Evolutionary conservation across 2,797 vertebrate genomes (phyloP).

Genomic region (Crypturellus tataupa): DNA sequence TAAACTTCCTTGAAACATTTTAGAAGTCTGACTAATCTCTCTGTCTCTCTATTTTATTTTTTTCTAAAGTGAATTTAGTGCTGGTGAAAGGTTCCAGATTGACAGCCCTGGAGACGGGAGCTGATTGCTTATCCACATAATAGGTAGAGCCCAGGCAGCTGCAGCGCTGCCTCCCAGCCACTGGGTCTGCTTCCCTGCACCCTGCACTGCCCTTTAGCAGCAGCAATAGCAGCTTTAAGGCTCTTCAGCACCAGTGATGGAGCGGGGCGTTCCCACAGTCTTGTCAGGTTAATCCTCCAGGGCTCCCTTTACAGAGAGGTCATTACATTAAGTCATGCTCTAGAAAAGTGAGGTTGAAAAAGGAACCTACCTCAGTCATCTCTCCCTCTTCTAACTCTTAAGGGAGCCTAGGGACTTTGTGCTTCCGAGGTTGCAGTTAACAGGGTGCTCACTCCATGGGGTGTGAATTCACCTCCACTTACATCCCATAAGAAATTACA

Average conservation of each 20-base stretch:
- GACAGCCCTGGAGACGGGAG: slow-evolving; percentile 59
- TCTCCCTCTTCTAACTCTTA: background rate
- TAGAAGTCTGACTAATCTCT: slow-evolving; percentile 74
- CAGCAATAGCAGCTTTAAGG: background rate
- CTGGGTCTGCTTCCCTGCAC: background rate
- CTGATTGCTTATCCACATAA: slow-evolving; percentile 64
- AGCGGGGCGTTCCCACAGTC: background rate
- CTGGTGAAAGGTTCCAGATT: slow-evolving; percentile 74
- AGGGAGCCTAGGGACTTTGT: background rate
- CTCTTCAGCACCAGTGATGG: background rate
- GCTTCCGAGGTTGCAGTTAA: background rate
- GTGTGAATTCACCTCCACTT: background rate
- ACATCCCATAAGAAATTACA: background rate
- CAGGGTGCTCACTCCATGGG: background rate
- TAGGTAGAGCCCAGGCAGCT: slow-evolving; percentile 36
- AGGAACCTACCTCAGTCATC: background rate
- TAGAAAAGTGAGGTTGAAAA: background rate
- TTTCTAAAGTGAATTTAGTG: slow-evolving; percentile 68
- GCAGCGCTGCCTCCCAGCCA: background rate
- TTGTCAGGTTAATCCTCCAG: background rate
- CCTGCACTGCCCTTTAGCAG: background rate
- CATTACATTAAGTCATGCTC: background rate
- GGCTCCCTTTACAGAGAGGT: background rate
- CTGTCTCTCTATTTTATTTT: slow-evolving; percentile 73
- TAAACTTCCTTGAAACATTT: slow-evolving; percentile 70